These are phyloP conservation scores for Oscheius sp. DNA, from an alignment of 2,888 invertebrate species.

Conservation along the genomic window DNA sequence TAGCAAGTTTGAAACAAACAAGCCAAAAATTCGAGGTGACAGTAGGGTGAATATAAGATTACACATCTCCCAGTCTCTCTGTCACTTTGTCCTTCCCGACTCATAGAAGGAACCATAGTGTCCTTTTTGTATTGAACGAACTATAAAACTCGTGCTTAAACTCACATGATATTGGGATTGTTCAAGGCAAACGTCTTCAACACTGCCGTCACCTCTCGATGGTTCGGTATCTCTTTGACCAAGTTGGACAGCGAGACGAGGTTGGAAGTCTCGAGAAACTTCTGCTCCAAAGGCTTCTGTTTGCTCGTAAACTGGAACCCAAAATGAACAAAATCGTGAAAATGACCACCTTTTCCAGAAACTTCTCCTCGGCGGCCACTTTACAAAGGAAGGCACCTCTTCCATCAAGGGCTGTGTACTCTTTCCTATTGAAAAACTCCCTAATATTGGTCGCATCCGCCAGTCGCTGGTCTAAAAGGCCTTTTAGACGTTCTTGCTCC, in stretches of 20 bases:
- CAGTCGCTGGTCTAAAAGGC: background rate
- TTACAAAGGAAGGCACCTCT: background rate
- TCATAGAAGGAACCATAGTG: too few relatives aligned
- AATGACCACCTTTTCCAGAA: slow-evolving; percentile 16
- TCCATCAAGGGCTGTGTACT: background rate
- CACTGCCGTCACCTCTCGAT: slow-evolving; percentile 39
- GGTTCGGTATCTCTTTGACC: slow-evolving; percentile 38
- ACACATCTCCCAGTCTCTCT: too few relatives aligned
- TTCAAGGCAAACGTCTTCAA: slow-evolving; percentile 43
- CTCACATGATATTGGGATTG: slow-evolving; percentile 17
- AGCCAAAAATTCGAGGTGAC: too few relatives aligned
- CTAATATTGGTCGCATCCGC: background rate
- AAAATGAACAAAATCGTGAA: background rate
- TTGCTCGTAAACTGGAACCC: slow-evolving; percentile 37
- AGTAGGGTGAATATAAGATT: too few relatives aligned
- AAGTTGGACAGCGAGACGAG: slow-evolving; percentile 45
- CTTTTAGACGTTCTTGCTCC: background rate
- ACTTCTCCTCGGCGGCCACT: slow-evolving; percentile 23
- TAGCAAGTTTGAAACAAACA: too few relatives aligned
- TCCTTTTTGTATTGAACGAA: background rate
- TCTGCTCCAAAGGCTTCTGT: slow-evolving; percentile 35
- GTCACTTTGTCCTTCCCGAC: background rate
- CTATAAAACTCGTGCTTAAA: background rate
- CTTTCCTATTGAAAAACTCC: slow-evolving; percentile 7
- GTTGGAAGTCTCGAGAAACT: slow-evolving; percentile 51